Base-by-base conservation (phyloP, 2,888 invertebrate genomes). In the Eretmocerus hayati region DNA sequence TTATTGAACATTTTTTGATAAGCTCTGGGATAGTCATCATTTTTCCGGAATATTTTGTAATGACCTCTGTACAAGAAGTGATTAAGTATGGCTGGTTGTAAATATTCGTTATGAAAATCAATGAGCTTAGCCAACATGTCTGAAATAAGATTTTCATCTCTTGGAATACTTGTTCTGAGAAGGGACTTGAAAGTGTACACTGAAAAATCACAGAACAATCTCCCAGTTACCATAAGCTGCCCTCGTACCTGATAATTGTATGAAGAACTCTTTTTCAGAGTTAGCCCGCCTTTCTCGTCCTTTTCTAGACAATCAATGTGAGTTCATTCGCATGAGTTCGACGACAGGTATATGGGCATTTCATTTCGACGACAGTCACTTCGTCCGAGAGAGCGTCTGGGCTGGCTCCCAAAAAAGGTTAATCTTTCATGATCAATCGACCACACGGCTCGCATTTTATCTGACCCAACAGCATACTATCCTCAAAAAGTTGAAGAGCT, bases 221-320 rank as follows among this genome's bases (percentile, higher is more conserved):
- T 42, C 23, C 53, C 45, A 11, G 55, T 54, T 26, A 41, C 42
- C n/a, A 45, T 42, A 30, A 54, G 35, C 35, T 52, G 50, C 9
- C 51, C 54, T 42, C 49, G 54, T 13, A 54, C 26, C 42, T 54
- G 49, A 41, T 49, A 52, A 44, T 54, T 50, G 42, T 56, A 52
- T 16, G 45, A 32, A 38, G 54, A 52, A 9, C 46, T 15, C 21
- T 37, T 38, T 26, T 50, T 52, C 11, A 9, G 11, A 9, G 16
- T 18, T 15, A 8, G 9, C 8, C 2, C n/a, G 8, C 18, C 18
- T 18, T 8, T 8, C 18, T 15, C 4, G 16, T 15, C 18, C 18
- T 35, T 35, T 9, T 35, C 3, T 35, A 4, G 8, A 16, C 9
- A 35, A 35, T 4, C 16, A 3, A 2, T 35, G 35, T 35, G 1